Percentiles rank a stretch among this genome's conserved stretches.
These are phyloP conservation scores for Drosophila sproati DNA, from an alignment of 1,140 invertebrate species.

Conservation along the genomic window DNA sequence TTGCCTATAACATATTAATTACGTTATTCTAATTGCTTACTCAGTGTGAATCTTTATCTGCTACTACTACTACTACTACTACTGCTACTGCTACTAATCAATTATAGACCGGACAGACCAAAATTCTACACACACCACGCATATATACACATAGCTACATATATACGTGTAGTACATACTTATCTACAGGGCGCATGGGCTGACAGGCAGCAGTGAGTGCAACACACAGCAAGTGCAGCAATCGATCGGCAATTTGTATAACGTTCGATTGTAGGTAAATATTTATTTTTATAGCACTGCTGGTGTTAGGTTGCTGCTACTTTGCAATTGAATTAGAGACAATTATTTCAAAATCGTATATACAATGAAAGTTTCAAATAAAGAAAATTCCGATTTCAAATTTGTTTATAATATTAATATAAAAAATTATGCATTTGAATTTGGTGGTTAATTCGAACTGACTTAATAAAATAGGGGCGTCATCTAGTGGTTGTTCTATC, in stretches of 20 bases:
- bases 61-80: too few species aligned
- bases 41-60: conserved; percentile 23
- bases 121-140: conserved; percentile 20
- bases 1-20: conserved; percentile 20
- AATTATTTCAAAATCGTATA: conserved; percentile 19
- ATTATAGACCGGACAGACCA: conserved; percentile 34
- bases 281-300: conserved; percentile 13
- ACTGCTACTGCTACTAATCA: conserved; percentile 5
- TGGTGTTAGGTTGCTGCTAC: conserved; percentile 35
- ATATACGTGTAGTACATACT: conserved; percentile 17
- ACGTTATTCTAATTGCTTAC: conserved; percentile 11
- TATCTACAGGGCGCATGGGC: conserved; percentile 52
- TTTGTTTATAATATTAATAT: neutral
- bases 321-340: conserved; percentile 29
- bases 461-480: neutral
- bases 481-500: neutral
- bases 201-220: conserved; percentile 13
- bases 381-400: conserved; percentile 19
- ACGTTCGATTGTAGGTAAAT: conserved; percentile 12
- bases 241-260: conserved; percentile 17
- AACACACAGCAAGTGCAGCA: conserved; percentile 18
- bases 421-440: neutral
- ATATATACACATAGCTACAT: conserved; percentile 10
- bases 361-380: conserved; percentile 41
- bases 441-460: neutral